Evolutionary conservation across 2,888 invertebrate genomes (phyloP).

Genomic region (Spodoptera picta): DNA sequence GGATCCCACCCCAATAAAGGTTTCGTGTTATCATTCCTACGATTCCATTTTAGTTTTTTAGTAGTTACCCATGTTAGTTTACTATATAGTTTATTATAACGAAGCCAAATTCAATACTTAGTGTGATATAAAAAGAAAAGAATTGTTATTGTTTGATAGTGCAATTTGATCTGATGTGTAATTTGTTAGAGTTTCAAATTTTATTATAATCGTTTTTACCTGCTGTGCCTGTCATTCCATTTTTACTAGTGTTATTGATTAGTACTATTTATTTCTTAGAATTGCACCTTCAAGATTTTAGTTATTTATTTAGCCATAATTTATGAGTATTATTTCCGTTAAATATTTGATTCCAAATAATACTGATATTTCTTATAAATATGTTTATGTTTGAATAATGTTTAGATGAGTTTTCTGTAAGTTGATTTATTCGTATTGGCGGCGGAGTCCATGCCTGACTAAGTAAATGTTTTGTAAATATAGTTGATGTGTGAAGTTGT

Average conservation of each 20-base stretch:
- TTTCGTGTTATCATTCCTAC: conserved; percentile 75
- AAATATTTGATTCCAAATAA: conserved; percentile 51
- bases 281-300: conserved; percentile 55
- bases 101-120: conserved; percentile 81
- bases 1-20: conserved; percentile 71
- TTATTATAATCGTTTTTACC: conserved; percentile 70
- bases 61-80: conserved; percentile 79
- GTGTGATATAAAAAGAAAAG: conserved; percentile 80
- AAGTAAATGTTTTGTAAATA: conserved; percentile 32
- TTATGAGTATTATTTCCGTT: conserved; percentile 56
- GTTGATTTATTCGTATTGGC: conserved; percentile 43
- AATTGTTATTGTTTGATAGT: conserved; percentile 68
- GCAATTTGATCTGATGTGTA: conserved; percentile 81
- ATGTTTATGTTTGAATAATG: conserved; percentile 27
- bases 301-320: conserved; percentile 59
- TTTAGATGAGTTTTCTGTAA: conserved; percentile 25
- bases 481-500: conserved; percentile 20
- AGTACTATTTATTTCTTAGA: conserved; percentile 52
- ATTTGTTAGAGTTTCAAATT: conserved; percentile 78
- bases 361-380: conserved; percentile 50
- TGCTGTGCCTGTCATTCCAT: conserved; percentile 75
- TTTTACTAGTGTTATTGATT: conserved; percentile 57
- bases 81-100: conserved; percentile 65
- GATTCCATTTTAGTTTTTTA: conserved; percentile 69
- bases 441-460: conserved; percentile 40